Evolutionary conservation across 2,888 invertebrate genomes (phyloP).

Genomic region (Drosophila neotestacea): DNA sequence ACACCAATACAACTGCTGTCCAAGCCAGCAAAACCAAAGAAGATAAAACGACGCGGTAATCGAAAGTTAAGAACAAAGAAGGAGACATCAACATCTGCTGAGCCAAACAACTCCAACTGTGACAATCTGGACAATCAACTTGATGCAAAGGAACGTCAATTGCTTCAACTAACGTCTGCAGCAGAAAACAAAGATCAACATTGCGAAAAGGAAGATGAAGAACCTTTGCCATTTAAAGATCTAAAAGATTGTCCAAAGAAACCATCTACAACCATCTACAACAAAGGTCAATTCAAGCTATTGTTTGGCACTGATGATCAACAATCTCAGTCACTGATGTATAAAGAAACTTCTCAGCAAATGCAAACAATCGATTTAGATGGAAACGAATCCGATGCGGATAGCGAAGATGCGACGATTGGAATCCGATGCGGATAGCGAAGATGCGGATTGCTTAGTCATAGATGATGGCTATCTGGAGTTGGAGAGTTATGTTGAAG

Average conservation of each 20-base stretch:
- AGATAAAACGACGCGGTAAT: neutral
- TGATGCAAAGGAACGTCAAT: constrained; percentile 50
- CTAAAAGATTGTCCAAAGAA: no score
- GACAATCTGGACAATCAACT: constrained; percentile 57
- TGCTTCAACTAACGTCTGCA: constrained; percentile 40
- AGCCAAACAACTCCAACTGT: constrained; percentile 43
- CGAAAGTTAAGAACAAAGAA: neutral
- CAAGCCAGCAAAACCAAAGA: constrained; percentile 30
- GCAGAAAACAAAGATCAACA: neutral
- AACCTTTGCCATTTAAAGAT: no score
- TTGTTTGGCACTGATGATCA: neutral
- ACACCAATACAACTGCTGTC: constrained; percentile 54
- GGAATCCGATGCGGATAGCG: neutral
- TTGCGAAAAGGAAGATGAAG: neutral
- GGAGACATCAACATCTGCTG: neutral
- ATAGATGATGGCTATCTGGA: constrained; percentile 7
- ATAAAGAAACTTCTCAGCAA: neutral
- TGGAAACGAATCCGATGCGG: neutral
- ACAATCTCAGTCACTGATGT: no score
- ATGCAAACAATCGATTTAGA: neutral
- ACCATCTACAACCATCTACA: neutral
- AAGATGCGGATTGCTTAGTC: neutral
- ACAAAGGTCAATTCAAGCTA: neutral
- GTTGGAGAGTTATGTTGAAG: no score
- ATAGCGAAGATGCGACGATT: no score